Conservation (phyloP, 1,140 invertebrate species). For the Pemphigus obesinymphae region DNA sequence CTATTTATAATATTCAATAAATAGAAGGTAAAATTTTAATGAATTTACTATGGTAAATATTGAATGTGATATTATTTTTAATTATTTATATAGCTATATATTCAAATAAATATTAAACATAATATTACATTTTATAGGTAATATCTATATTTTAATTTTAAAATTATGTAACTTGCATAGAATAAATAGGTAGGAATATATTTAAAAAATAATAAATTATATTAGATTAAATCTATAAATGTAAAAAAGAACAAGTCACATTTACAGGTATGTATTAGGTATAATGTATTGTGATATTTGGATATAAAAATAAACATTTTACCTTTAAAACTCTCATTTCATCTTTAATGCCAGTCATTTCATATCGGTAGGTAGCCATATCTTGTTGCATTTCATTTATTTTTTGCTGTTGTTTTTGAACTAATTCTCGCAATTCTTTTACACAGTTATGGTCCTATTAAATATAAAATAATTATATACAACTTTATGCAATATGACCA, state of each 20-base stretch:
- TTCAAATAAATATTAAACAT: not conserved
- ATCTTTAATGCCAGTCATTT: conserved; percentile 81
- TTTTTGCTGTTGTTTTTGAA: conserved; percentile 80
- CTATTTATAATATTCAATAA: no score
- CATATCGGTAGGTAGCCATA: conserved; percentile 76
- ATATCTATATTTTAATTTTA: not conserved
- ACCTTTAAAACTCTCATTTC: conserved; percentile 65
- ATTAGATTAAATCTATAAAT: not conserved
- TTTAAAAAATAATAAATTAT: not conserved
- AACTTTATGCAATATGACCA: not conserved
- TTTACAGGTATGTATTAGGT: not conserved
- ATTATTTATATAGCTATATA: not conserved
- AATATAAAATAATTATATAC: not conserved
- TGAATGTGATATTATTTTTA: not conserved
- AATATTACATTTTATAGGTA: not conserved
- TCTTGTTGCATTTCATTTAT: conserved; percentile 79
- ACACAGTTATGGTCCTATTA: conserved; percentile 84
- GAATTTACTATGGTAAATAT: not conserved
- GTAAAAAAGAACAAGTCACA: not conserved
- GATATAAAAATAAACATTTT: conserved; percentile 13
- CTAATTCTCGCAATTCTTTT: conserved; percentile 74
- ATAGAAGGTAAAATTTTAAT: not conserved
- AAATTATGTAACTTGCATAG: not conserved
- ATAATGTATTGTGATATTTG: no score
- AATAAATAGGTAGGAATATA: not conserved